Conservation (phyloP, 1,140 invertebrate species). For the Choristoneura fumiferana region DNA sequence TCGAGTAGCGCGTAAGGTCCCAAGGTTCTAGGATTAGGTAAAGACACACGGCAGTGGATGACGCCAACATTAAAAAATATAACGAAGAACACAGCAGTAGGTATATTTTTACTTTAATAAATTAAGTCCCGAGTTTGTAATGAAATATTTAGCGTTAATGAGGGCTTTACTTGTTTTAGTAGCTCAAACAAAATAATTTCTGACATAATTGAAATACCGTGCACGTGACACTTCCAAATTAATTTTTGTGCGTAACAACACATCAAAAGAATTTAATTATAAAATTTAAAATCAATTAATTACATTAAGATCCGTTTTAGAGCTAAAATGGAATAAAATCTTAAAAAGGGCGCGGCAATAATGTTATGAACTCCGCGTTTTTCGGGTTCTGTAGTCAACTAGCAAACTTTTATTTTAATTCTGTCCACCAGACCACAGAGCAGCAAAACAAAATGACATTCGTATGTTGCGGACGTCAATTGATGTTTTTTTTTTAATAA, state of each 20-base stretch:
- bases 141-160: no score
- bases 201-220: constrained; percentile 4
- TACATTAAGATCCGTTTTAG: background rate
- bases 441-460: background rate
- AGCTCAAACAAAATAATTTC: constrained; percentile 2
- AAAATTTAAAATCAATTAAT: constrained; percentile 1
- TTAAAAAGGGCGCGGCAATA: no score
- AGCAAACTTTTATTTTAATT: constrained; percentile 2
- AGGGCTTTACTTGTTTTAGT: background rate
- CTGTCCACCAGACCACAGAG: background rate
- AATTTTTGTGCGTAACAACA: constrained; percentile 8
- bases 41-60: no score
- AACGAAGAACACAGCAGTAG: no score
- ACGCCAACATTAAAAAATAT: no score
- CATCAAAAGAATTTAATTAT: constrained; percentile 11
- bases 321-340: no score
- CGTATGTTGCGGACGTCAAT: background rate
- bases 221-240: constrained; percentile 13
- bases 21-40: no score
- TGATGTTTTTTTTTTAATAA: constrained; percentile 4
- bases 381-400: no score
- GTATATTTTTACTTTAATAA: no score
- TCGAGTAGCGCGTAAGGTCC: no score
- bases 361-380: no score
- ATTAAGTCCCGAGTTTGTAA: no score